Percentiles rank a stretch among this genome's conserved stretches.
Evolutionary conservation across 2,113 vertebrate genomes (phyloP).

Genomic region (Prunella himalayana): DNA sequence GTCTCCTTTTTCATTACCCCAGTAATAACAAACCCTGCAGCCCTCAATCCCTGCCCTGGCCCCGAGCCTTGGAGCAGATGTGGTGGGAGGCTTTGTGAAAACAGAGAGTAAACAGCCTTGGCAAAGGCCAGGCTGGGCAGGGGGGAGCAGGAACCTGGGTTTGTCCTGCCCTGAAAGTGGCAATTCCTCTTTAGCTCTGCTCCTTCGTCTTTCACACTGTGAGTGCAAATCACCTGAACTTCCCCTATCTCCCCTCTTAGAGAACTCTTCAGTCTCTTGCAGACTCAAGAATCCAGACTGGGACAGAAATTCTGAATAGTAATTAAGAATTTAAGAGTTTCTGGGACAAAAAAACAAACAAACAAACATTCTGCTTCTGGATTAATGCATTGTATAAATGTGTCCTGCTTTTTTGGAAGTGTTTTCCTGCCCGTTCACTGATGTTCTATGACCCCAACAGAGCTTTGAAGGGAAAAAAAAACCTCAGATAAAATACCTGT

Average conservation of each 20-base stretch:
- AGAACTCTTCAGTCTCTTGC: not conserved
- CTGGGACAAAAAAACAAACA: not conserved
- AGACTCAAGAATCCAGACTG: not conserved
- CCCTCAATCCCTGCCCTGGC: not conserved
- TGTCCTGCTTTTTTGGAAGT: accelerated
- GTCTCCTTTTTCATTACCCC: not conserved
- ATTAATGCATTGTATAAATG: accelerated
- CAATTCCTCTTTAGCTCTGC: accelerated
- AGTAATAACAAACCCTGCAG: not conserved
- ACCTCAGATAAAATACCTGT: not conserved
- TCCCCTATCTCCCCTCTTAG: accelerated
- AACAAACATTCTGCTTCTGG: not conserved
- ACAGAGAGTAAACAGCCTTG: not conserved
- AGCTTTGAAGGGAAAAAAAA: not conserved
- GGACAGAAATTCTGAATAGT: not conserved
- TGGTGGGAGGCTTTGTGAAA: not conserved
- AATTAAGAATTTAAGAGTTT: not conserved
- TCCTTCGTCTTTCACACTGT: not conserved
- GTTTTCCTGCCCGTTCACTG: accelerated
- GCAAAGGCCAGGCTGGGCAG: not conserved
- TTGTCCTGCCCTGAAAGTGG: accelerated
- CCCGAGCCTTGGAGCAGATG: not conserved
- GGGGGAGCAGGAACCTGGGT: accelerated
- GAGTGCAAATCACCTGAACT: accelerated
- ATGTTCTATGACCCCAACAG: not conserved